Evolutionary conservation across 2,113 vertebrate species (phyloP).

Genomic region (Limnothrissa miodon): DNA sequence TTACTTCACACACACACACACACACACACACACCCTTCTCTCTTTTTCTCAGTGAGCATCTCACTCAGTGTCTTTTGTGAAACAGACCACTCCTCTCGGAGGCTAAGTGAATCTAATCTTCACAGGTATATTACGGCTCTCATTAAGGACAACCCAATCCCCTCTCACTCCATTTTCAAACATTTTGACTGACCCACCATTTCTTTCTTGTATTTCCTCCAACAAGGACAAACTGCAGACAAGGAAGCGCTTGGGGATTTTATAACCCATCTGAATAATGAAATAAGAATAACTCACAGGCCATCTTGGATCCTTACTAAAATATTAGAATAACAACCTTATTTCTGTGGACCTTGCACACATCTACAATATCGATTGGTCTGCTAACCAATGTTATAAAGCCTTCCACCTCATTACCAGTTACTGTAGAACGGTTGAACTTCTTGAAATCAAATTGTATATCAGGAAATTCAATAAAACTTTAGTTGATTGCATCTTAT

Average conservation of each 20-base stretch:
- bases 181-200: conserved; percentile 74
- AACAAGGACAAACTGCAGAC: conserved; percentile 3
- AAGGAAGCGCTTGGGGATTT: neutral
- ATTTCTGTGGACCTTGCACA: neutral
- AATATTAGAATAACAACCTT: neutral
- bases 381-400: no score
- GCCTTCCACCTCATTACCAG: no score
- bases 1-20: neutral
- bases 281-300: neutral
- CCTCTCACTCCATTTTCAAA: conserved; percentile 67
- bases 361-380: no score
- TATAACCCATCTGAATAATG: neutral
- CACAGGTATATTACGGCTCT: conserved; percentile 76
- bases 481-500: no score
- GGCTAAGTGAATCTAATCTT: conserved; percentile 72
- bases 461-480: no score
- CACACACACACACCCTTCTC: no score
- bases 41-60: neutral
- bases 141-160: conserved; percentile 53
- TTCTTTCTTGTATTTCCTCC: conserved; percentile 79
- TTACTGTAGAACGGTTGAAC: no score
- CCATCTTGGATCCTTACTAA: neutral
- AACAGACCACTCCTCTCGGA: conserved; percentile 63
- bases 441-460: no score
- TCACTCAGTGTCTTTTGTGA: conserved; percentile 46